These are phyloP conservation scores for Sylvilagus bachmani DNA, from an alignment of 2,113 vertebrate genomes.

Conservation along the genomic window DNA sequence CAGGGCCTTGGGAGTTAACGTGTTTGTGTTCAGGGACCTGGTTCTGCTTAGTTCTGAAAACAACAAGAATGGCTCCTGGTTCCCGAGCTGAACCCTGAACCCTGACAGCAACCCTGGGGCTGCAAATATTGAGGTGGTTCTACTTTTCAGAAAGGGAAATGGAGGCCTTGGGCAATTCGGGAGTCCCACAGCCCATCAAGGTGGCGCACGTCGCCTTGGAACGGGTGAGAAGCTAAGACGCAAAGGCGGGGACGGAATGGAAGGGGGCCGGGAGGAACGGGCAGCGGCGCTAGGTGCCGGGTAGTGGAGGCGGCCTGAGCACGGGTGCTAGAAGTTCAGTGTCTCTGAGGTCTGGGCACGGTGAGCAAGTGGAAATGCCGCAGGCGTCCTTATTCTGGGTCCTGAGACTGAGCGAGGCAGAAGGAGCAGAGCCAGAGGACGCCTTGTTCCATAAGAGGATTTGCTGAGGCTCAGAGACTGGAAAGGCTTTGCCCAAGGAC, in stretches of 20 bases:
- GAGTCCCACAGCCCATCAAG: not conserved
- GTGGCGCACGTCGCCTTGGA: no score
- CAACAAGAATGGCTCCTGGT: not conserved
- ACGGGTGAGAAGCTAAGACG: no score
- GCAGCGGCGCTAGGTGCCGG: not conserved
- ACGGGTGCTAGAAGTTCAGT: rapidly evolving
- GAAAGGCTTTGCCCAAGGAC: not conserved
- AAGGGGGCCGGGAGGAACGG: not conserved
- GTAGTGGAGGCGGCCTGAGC: not conserved
- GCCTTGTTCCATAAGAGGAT: not conserved
- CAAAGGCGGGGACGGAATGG: no score
- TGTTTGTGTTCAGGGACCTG: not conserved
- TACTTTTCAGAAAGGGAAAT: not conserved
- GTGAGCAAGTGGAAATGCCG: not conserved
- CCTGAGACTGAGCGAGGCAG: not conserved
- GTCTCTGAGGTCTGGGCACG: not conserved
- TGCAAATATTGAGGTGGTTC: not conserved
- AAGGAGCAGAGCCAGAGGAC: not conserved
- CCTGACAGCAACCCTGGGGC: no score
- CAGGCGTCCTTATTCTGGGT: not conserved
- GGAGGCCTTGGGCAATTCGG: not conserved
- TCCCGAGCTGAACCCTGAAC: no score
- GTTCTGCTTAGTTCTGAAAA: not conserved
- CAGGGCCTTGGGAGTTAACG: not conserved
- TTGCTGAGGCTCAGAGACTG: not conserved